Evolutionary conservation across 2,888 invertebrate species (phyloP).

Genomic region (Dione vanillae): DNA sequence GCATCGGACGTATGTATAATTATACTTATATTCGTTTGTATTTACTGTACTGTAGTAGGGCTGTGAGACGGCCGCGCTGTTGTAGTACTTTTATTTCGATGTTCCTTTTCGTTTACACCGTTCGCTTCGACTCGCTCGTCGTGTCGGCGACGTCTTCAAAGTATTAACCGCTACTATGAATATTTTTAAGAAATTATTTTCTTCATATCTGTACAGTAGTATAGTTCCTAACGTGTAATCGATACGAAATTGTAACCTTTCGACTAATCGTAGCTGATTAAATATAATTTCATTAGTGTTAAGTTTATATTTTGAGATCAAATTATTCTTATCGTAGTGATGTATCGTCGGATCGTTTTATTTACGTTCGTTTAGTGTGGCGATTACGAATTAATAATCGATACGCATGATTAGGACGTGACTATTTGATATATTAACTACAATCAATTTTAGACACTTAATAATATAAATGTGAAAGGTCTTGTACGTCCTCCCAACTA

Average conservation of each 20-base stretch:
- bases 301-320: conserved; percentile 64
- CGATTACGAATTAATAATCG: conserved; percentile 26
- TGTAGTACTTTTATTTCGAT: conserved; percentile 48
- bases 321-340: conserved; percentile 67
- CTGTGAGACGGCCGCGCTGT: conserved; percentile 67
- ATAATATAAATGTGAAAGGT: conserved; percentile 4
- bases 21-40: conserved; percentile 66
- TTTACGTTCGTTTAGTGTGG: conserved; percentile 44
- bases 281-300: conserved; percentile 60
- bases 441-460: neutral
- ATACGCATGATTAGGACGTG: neutral
- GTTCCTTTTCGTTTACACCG: conserved; percentile 56
- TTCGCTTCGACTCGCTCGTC: neutral
- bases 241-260: conserved; percentile 78
- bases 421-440: neutral
- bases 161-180: conserved; percentile 61
- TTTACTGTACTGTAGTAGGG: conserved; percentile 39
- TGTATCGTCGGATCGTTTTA: conserved; percentile 62
- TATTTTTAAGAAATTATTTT: conserved; percentile 66
- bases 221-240: conserved; percentile 82
- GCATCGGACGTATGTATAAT: conserved; percentile 61
- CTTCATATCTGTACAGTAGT: conserved; percentile 77
- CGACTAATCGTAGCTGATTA: conserved; percentile 69
- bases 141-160: conserved; percentile 48
- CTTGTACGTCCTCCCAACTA: conserved; percentile 15